These are phyloP conservation scores for Ciconia stormi DNA, from an alignment of 2,113 vertebrate genomes.

Conservation along the genomic window DNA sequence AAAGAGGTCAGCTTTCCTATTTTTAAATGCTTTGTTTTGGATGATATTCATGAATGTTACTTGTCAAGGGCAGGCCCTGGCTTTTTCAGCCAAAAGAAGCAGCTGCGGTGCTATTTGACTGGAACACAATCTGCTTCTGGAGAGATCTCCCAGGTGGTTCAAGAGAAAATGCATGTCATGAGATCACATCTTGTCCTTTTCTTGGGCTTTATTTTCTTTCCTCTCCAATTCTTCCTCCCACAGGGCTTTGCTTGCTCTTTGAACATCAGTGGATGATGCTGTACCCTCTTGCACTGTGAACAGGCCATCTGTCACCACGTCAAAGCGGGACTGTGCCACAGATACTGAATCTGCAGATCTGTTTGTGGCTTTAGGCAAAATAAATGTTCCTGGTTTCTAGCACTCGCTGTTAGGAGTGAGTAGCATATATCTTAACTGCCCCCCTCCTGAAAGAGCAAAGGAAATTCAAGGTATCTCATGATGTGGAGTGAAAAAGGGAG, in stretches of 20 bases:
- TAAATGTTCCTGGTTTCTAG: neutral
- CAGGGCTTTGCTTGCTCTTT: neutral
- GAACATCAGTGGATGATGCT: neutral
- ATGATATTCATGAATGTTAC: neutral
- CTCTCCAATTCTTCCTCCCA: neutral
- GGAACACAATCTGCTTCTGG: constrained; percentile 33
- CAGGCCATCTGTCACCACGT: neutral
- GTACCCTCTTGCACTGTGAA: neutral
- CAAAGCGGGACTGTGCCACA: neutral
- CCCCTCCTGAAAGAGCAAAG: neutral
- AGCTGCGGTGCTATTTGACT: neutral
- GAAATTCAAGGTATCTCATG: neutral
- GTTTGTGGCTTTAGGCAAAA: neutral
- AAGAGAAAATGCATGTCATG: neutral
- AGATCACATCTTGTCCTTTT: neutral
- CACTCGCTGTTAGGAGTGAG: neutral
- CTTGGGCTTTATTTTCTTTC: neutral
- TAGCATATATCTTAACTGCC: neutral
- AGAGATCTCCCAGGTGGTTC: constrained; percentile 32
- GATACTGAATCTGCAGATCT: neutral
- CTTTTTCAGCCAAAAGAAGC: constrained; percentile 29
- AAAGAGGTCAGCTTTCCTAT: neutral
- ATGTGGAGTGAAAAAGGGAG: neutral
- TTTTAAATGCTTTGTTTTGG: constrained; percentile 35
- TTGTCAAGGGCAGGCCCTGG: neutral